Evolutionary conservation across 2,113 vertebrate species (phyloP), one percentile per base, ranked within the genome.

Genomic region (Engraulis encrasicolus): DNA sequence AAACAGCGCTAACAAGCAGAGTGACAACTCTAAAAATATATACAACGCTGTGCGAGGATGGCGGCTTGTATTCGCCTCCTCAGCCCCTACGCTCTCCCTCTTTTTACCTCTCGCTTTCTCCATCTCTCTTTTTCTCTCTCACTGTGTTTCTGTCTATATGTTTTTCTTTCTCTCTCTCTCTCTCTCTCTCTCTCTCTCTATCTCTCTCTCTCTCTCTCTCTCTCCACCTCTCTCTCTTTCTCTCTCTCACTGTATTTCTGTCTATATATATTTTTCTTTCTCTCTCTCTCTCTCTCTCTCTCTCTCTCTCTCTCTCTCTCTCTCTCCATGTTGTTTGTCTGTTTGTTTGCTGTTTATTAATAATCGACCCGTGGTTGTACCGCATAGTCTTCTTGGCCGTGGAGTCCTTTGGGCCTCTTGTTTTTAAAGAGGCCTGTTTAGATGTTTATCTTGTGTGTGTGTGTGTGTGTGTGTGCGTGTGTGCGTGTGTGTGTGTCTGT

Each of bases 1-100:
- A 92, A 93, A 92, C 85, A 88, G 87, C 88, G 87, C 90, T 90
- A 92, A 92, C 90, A 89, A 84, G 84, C 84, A 77, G 87, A 92
- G 87, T 92, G 92, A 92, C 87, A 88, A 36, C 82, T 81, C 84
- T 87, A 81, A 91, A 92, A 88, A 91, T 87, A 87, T 78, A 79
- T 85, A 80, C 81, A n/a, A n/a, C n/a, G n/a, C 87, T 38, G 7
- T 79, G 80, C 84, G 90, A 82, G 90, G 85, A 90, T 87, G 87
- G 81, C 71, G 83, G 86, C 78, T 81, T 83, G 6, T 11, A 74
- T 49, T 74, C 31, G 18, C 52, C 78, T 34, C 54, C 31, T 52
- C 52, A 54, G n/a, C n/a, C n/a, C 27, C 2, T 19, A 34, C 2
- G 18, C 34, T 15, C 37, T 5, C 15, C 2, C 7, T 54, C 17